phyloP scores from a whole-genome alignment of 2,797 vertebrate genomes.

The Streptopelia turtur region DNA sequence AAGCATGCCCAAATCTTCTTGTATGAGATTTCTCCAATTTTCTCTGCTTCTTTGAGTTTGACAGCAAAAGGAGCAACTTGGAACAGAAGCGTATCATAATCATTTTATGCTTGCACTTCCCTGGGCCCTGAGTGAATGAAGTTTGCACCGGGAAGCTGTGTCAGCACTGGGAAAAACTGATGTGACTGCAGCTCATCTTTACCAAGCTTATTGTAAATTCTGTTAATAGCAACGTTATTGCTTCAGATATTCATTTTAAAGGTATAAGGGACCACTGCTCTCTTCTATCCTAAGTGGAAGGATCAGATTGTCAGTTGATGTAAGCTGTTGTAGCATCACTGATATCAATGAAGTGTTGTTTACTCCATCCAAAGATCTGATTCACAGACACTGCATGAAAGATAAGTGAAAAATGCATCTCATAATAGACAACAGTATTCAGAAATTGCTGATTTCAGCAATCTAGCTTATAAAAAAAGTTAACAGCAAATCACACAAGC shows the following conservation, averaged over 20 bases:
- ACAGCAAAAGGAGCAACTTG: neutral
- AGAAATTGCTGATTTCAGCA: neutral
- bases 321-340: neutral
- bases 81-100: neutral
- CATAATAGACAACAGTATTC: neutral
- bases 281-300: neutral
- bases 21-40: neutral
- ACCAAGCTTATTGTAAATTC: neutral
- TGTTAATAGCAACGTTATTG: neutral
- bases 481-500: neutral
- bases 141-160: neutral
- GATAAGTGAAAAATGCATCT: neutral
- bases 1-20: neutral
- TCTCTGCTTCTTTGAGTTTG: neutral
- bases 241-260: neutral
- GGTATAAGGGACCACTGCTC: neutral
- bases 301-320: neutral
- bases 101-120: neutral
- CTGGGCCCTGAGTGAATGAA: neutral
- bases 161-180: slow-evolving; percentile 33
- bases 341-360: neutral
- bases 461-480: neutral
- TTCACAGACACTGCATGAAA: neutral
- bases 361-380: neutral
- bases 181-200: neutral